A percentile compares a stretch with the other conserved stretches of the same genome.
Evolutionary conservation across 2,797 vertebrate species (phyloP).

Genomic region (Eremophila alpestris): DNA sequence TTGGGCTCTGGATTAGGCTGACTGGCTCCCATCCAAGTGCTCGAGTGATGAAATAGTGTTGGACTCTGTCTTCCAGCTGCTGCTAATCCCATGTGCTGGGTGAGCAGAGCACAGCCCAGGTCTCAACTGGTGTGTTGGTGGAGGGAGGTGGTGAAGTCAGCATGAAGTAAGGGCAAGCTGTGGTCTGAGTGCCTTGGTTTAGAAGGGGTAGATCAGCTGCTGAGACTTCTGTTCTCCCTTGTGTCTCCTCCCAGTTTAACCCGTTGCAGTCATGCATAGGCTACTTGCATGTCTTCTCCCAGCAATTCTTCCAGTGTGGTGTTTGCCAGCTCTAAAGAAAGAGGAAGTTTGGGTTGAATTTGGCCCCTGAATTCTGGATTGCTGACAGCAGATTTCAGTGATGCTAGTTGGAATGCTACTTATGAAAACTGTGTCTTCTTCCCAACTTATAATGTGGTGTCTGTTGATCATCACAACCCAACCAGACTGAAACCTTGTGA

Average conservation of each 20-base stretch:
- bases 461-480: not conserved
- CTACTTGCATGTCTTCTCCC: not conserved
- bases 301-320: not conserved
- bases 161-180: conserved; percentile 1
- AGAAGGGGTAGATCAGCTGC: not conserved
- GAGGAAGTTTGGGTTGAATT: not conserved
- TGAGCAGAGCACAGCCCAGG: conserved; percentile 14
- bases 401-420: not conserved
- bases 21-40: conserved; percentile 37
- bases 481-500: not conserved
- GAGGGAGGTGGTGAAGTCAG: conserved; percentile 34
- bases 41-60: conserved; percentile 44
- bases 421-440: not conserved
- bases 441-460: not conserved
- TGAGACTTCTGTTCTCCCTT: not conserved
- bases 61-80: conserved; percentile 55
- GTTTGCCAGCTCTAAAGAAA: not conserved
- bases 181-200: not conserved
- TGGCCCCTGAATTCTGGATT: not conserved
- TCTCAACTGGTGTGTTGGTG: not conserved
- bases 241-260: conserved; percentile 10
- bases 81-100: not conserved
- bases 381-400: not conserved
- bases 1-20: not conserved
- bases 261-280: not conserved